Evolutionary conservation across 2,888 invertebrate genomes (phyloP).

Genomic region (Athripsodes cinereus): DNA sequence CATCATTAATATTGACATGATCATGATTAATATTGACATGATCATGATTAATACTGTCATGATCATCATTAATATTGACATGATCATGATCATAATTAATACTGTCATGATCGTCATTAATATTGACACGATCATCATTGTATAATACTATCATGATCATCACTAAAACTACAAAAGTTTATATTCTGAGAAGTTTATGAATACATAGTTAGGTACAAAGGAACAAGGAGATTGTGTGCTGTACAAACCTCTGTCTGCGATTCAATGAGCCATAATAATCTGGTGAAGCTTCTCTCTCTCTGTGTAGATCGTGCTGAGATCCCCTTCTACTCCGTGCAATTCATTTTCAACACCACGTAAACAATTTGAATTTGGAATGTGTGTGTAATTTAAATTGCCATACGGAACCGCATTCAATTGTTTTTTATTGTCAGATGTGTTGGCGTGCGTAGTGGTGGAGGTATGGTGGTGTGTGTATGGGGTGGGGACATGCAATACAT

Average conservation of each 20-base stretch:
- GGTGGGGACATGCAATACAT: conserved; percentile 17
- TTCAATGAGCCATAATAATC: conserved; percentile 61
- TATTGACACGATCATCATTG: too few relatives aligned
- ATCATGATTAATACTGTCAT: too few relatives aligned
- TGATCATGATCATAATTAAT: too few relatives aligned
- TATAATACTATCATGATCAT: too few relatives aligned
- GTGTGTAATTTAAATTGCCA: not conserved
- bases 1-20: too few relatives aligned
- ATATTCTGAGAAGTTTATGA: too few relatives aligned
- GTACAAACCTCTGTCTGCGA: conserved; percentile 71
- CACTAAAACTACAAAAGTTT: too few relatives aligned
- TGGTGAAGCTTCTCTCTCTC: conserved; percentile 63
- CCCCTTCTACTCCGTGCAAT: conserved; percentile 55
- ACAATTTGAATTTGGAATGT: not conserved
- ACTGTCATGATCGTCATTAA: too few relatives aligned
- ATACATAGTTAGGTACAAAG: conserved; percentile 7
- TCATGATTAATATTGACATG: too few relatives aligned
- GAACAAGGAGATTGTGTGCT: conserved; percentile 27
- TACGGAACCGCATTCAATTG: too few relatives aligned
- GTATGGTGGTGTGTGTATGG: conserved; percentile 13
- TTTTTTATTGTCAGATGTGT: not conserved
- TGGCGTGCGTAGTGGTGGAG: conserved; percentile 11
- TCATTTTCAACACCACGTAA: conserved; percentile 20
- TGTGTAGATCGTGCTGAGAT: conserved; percentile 65
- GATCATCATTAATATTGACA: too few relatives aligned